Conservation (phyloP, 2,797 vertebrate genomes). For the Periparus ater region DNA sequence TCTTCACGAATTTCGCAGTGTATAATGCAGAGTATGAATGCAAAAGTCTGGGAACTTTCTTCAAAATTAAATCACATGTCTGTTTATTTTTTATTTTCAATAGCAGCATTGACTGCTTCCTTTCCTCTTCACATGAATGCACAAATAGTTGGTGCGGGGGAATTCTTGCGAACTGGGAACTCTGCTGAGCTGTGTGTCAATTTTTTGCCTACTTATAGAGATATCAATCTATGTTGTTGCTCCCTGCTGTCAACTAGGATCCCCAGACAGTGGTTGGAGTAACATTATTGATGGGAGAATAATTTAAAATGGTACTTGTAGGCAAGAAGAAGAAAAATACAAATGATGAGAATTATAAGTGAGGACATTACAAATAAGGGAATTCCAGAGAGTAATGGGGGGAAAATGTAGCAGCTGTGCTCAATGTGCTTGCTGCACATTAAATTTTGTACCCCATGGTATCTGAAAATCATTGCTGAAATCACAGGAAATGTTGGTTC, state of each 20-base stretch:
- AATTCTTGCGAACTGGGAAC: conserved; percentile 6
- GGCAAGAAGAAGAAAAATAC: neutral
- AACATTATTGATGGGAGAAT: neutral
- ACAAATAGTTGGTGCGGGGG: neutral
- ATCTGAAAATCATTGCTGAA: neutral
- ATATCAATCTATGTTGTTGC: neutral
- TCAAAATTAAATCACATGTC: conserved; percentile 37
- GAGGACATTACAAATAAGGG: neutral
- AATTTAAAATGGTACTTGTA: neutral
- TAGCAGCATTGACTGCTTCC: conserved; percentile 38
- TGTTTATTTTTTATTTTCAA: conserved; percentile 32
- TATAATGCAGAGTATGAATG: neutral
- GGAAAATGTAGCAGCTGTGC: neutral
- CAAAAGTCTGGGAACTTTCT: conserved; percentile 44
- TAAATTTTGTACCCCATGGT: neutral
- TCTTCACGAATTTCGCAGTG: neutral
- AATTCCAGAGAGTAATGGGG: neutral
- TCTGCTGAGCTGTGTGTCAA: neutral
- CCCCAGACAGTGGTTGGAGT: neutral
- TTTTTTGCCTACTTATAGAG: neutral
- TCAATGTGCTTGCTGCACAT: neutral
- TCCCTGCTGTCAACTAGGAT: neutral
- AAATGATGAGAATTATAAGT: neutral
- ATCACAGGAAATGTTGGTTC: conserved; percentile 21
- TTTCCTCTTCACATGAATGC: conserved; percentile 7